Evolutionary conservation across 2,113 vertebrate species (phyloP), one percentile per base, ranked within the genome.

Genomic region (Excalfactoria chinensis): DNA sequence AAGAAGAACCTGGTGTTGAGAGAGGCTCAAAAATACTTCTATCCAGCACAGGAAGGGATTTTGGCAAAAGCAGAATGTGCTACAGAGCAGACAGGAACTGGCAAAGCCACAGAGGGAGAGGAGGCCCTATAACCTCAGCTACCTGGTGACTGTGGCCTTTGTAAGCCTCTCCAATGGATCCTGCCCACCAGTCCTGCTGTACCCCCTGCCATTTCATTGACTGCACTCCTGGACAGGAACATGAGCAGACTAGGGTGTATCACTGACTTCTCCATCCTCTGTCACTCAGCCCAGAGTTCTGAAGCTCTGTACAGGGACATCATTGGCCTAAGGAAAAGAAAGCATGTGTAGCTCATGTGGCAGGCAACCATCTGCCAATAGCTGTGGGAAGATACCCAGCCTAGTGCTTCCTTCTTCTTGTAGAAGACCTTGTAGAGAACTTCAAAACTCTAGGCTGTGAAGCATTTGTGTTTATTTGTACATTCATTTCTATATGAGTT

Each of bases 1-100:
- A 18, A 56, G 51, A 67, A 55, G 21, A 60, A 15, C 6, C 21
- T 0, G 0, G 21, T 76, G 11, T 7, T 1, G 1, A 8, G 6
- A 58, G 32, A 16, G 11, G 3, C 9, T 76, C 28, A 63, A 13
- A 80, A 80, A 23, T 22, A 25, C 16, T 72, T 25, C 21, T 67
- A 7, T 30, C 8, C 41, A 37, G 69, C 13, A 37, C 11, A 58
- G 28, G 7, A 79, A 2, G 1, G 12, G 3, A 0, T 30, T 60
- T 84, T 9, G 5, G 37, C 30, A 71, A 51, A 17, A 80, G 2
- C 4, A 63, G 41, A 5, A n/a, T 11, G 2, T 20, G 15, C 25
- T 71, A 41, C n/a, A 28, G n/a, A 58, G 25, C 28, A 67, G 35
- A 41, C 37, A 75, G 76, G 11, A 41, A 15, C 14, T 34, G 18